A percentile compares a stretch with the other conserved stretches of the same genome.
Conservation (phyloP, 2,797 vertebrate species). For the Tragelaphus eurycerus region DNA sequence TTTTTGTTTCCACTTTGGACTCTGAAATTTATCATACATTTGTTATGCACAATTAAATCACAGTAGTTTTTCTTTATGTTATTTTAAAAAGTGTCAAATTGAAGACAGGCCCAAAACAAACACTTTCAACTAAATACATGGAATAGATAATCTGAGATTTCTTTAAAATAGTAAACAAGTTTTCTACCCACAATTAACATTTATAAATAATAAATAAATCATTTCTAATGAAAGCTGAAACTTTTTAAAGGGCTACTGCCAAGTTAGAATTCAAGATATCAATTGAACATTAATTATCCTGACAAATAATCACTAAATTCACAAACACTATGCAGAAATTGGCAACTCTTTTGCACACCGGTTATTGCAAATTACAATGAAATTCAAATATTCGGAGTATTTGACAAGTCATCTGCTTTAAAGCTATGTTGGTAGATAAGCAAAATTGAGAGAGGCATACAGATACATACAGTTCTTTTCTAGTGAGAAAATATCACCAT, state of each 20-base stretch:
- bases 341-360: conserved; percentile 79
- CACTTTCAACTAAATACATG: background rate
- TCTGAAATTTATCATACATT: background rate
- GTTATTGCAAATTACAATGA: conserved; percentile 85
- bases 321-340: conserved; percentile 69
- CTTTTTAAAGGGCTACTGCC: conserved; percentile 32
- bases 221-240: background rate
- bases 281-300: conserved; percentile 75
- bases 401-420: conserved; percentile 79
- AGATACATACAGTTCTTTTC: conserved; percentile 70
- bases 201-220: background rate
- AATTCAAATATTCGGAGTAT: conserved; percentile 88
- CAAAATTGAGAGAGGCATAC: conserved; percentile 73
- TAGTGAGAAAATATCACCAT: conserved; percentile 52
- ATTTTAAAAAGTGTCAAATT: background rate
- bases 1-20: background rate
- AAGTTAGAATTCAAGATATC: conserved; percentile 60
- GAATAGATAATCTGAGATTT: background rate
- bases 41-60: background rate
- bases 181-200: background rate
- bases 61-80: background rate
- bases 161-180: background rate
- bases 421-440: conserved; percentile 69
- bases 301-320: conserved; percentile 74
- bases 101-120: background rate